These are phyloP conservation scores for Anser cygnoides DNA, from an alignment of 2,113 vertebrate species.

Conservation along the genomic window DNA sequence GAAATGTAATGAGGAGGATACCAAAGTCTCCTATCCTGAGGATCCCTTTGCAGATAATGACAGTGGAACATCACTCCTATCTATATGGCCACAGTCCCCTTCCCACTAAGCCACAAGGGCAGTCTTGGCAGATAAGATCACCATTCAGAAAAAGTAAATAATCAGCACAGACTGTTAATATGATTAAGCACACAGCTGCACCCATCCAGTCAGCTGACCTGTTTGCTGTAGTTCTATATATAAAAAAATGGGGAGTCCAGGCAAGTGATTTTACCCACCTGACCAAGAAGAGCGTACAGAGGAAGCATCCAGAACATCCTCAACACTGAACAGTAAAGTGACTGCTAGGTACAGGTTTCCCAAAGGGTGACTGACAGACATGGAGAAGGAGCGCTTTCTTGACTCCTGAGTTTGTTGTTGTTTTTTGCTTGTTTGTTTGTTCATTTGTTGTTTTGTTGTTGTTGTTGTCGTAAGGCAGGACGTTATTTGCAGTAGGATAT, in stretches of 20 bases:
- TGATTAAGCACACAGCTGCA: not conserved
- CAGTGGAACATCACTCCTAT: not conserved
- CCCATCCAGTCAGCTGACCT: not conserved
- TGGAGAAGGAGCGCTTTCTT: not conserved
- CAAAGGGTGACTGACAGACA: not conserved
- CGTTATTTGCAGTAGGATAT: not conserved
- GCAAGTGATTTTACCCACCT: not conserved
- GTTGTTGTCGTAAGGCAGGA: not conserved
- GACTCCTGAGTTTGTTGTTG: not conserved
- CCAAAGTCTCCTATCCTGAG: not conserved
- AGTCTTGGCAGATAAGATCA: not conserved
- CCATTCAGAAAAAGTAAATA: not conserved
- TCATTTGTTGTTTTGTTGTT: too few relatives aligned
- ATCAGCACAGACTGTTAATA: not conserved
- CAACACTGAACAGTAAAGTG: not conserved
- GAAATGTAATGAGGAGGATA: not conserved
- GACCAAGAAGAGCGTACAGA: not conserved
- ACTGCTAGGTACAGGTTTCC: not conserved
- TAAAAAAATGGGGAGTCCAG: not conserved
- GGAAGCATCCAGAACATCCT: not conserved
- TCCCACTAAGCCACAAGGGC: not conserved
- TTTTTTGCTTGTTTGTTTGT: too few relatives aligned
- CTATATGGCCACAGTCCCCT: not conserved
- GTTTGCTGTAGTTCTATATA: not conserved
- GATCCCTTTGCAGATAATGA: not conserved